A percentile compares a stretch with the other conserved stretches of the same genome.
Evolutionary conservation across 1,140 invertebrate genomes (phyloP).

Genomic region (Sycophila sp.): DNA sequence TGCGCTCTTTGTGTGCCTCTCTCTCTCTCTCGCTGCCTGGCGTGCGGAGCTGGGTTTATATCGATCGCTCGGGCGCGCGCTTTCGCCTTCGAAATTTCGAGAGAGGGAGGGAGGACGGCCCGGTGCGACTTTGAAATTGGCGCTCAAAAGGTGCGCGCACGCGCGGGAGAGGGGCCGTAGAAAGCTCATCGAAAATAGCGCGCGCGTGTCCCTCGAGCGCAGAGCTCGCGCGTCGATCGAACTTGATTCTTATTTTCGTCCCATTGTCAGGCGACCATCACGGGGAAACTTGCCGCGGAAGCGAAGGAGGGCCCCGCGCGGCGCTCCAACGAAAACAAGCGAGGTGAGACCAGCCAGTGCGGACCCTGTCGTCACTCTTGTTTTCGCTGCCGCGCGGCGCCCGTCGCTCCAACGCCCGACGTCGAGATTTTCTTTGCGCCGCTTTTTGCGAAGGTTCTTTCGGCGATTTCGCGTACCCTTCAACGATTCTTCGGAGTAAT

Average conservation of each 20-base stretch:
- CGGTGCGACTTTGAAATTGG: slow-evolving; percentile 26
- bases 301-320: not conserved
- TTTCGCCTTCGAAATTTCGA: slow-evolving; percentile 17
- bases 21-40: not conserved
- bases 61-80: slow-evolving; percentile 1
- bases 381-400: no score
- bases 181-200: slow-evolving; percentile 30
- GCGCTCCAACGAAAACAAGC: not conserved
- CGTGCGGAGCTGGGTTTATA: not conserved
- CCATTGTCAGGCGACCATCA: slow-evolving; percentile 23
- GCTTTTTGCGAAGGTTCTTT: no score
- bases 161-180: not conserved
- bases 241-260: slow-evolving; percentile 41
- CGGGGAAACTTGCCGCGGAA: not conserved
- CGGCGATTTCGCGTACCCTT: no score
- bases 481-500: no score
- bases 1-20: not conserved
- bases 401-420: no score
- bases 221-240: not conserved
- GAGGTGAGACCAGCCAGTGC: no score
- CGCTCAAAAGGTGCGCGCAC: not conserved
- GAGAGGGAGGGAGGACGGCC: not conserved
- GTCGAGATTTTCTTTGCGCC: no score
- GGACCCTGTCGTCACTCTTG: no score
- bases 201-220: slow-evolving; percentile 23